A percentile compares a stretch with the other conserved stretches of the same genome.
Evolutionary conservation across 2,113 vertebrate species (phyloP).

Genomic region (Irena cyanogastra): DNA sequence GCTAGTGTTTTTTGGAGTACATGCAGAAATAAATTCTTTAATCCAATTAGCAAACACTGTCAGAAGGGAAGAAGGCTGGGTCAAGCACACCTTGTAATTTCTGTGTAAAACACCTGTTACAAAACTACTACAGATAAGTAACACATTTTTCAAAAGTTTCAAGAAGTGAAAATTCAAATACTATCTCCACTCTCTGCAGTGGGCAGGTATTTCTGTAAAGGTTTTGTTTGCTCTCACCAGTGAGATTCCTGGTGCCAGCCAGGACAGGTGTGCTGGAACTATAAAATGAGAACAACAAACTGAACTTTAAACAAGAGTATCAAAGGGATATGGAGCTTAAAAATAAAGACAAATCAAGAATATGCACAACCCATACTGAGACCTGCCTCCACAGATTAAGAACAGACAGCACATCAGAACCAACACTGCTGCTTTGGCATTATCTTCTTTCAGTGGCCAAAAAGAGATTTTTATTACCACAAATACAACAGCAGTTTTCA

Average conservation of each 20-base stretch:
- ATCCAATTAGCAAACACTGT: background rate
- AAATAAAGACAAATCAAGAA: background rate
- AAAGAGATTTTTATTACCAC: background rate
- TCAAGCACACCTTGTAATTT: background rate
- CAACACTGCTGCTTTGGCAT: background rate
- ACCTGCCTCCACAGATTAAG: background rate
- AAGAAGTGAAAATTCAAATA: background rate
- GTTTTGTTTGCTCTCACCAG: background rate
- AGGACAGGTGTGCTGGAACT: background rate
- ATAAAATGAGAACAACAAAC: background rate
- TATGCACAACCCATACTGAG: background rate
- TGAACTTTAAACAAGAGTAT: background rate
- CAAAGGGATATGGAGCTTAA: background rate
- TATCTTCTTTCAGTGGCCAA: background rate
- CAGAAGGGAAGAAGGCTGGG: background rate
- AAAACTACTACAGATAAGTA: background rate
- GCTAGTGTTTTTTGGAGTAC: background rate
- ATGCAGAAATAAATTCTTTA: background rate
- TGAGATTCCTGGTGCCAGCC: background rate
- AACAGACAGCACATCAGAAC: background rate
- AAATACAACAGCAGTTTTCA: background rate
- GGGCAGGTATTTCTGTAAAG: background rate
- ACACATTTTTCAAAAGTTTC: background rate
- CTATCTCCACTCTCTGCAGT: background rate
- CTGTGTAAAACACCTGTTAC: background rate